Conservation (phyloP, 2,113 vertebrate species). For the Hemiscyllium ocellatum region DNA sequence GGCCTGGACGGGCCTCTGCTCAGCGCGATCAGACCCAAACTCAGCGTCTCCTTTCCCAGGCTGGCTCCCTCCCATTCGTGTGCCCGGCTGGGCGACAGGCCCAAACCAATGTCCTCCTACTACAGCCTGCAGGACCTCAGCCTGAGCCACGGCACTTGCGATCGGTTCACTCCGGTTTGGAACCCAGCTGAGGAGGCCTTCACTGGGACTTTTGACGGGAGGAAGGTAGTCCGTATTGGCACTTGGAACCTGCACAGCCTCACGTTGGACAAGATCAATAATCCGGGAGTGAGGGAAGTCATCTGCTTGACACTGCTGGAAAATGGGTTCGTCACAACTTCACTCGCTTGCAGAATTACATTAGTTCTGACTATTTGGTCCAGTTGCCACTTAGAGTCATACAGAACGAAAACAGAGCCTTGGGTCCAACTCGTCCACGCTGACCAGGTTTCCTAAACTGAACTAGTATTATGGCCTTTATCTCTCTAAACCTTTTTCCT, state of each 20-base stretch:
- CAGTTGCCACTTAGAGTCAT: too few species aligned
- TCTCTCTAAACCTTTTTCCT: too few species aligned
- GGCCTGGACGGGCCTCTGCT: not conserved
- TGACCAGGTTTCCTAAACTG: too few species aligned
- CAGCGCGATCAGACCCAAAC: not conserved
- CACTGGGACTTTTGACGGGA: not conserved
- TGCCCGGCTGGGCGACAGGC: not conserved
- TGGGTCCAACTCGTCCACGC: not conserved
- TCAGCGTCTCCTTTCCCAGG: not conserved
- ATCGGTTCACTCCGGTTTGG: not conserved
- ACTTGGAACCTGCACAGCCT: constrained; percentile 38
- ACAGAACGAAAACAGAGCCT: not conserved
- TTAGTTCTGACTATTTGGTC: not conserved
- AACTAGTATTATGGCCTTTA: too few species aligned
- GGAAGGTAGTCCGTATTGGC: constrained; percentile 24
- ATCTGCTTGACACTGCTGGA: constrained; percentile 38
- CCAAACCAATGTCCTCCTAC: not conserved
- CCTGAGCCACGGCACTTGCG: not conserved
- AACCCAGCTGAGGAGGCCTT: not conserved
- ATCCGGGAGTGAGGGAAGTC: constrained; percentile 39
- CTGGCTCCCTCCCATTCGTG: not conserved
- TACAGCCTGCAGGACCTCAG: constrained; percentile 34
- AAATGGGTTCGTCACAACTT: constrained; percentile 37
- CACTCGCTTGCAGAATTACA: not conserved
- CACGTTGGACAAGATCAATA: constrained; percentile 33